Conservation (phyloP, 2,113 vertebrate genomes). For the Stegostoma tigrinum region DNA sequence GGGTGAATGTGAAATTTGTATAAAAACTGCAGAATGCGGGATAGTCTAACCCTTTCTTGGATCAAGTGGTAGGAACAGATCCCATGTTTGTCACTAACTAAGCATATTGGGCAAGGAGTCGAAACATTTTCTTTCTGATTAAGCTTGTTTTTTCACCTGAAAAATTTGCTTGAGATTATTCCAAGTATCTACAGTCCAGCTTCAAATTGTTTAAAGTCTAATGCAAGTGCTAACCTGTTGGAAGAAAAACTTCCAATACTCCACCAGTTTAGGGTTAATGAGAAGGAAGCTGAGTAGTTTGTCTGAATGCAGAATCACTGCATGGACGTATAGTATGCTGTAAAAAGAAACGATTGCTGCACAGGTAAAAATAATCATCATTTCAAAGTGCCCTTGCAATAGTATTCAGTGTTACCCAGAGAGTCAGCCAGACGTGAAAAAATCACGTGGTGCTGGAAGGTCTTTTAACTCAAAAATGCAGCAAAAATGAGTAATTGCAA, state of each 20-base stretch:
- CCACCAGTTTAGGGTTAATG: neutral
- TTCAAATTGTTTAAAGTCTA: neutral
- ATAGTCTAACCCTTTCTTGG: neutral
- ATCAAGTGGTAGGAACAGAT: neutral
- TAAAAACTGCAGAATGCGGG: neutral
- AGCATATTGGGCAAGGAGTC: neutral
- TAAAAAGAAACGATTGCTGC: neutral
- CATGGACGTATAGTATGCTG: neutral
- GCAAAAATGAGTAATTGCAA: neutral
- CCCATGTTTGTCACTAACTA: neutral
- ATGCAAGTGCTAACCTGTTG: neutral
- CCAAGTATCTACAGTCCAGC: neutral
- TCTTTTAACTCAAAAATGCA: neutral
- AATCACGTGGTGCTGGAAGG: too few species aligned
- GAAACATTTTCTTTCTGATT: neutral
- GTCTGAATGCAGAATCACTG: neutral
- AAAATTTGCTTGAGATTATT: neutral
- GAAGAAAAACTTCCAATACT: neutral
- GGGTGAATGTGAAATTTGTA: neutral
- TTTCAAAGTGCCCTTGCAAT: neutral
- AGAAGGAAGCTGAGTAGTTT: neutral
- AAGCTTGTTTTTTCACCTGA: neutral
- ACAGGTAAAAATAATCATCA: neutral
- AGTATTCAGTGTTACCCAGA: neutral
- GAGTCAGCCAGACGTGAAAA: neutral